Evolutionary conservation across 2,113 vertebrate species (phyloP), one percentile per base, ranked within the genome.

Genomic region (Romanogobio albipinnatus): DNA sequence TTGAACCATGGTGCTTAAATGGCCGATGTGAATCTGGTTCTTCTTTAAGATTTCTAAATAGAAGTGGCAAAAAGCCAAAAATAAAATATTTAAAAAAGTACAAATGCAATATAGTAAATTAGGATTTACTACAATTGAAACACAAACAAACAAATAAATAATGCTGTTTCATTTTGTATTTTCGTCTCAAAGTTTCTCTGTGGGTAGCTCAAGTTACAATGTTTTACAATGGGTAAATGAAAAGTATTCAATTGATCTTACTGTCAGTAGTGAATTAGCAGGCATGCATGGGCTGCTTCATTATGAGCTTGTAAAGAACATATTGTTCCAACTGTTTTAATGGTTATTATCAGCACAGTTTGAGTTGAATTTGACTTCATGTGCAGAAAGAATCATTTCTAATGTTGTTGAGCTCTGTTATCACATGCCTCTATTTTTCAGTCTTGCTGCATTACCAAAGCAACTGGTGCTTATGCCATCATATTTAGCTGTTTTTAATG

Each of bases 221-320:
- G 33, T 10, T 66, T 66, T 36, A 66, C 64, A 66, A 19, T 36
- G 15, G 3, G 47, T 13, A 5, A 33, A 66, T 33, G 29, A 8
- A 29, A 29, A 29, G 2, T 36, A 4, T 66, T 64, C 13, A 29
- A 29, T 29, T 29, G 1, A 64, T 64, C 13, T 64, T 26, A 29
- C 26, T 29, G 61, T 15, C 61, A 66, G 64, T 71, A 11, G 17
- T 22, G 66, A 13, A 71, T 71, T 43, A 45, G 39, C 0, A 5
- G 68, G 2, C 68, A 71, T 71, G 19, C 68, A n/a, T 45, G 19
- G 39, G 11, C 10, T 45, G 19, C 19, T 45, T 45, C 19, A 43
- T 71, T 45, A 71, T 71, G 19, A 71, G 19, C 68, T 71, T 71
- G 36, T 71, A 71, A 71, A 45, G 36, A 71, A 71, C 49, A 62